Base-by-base conservation (phyloP, 1,140 invertebrate genomes). In the Drosophila novamexicana region DNA sequence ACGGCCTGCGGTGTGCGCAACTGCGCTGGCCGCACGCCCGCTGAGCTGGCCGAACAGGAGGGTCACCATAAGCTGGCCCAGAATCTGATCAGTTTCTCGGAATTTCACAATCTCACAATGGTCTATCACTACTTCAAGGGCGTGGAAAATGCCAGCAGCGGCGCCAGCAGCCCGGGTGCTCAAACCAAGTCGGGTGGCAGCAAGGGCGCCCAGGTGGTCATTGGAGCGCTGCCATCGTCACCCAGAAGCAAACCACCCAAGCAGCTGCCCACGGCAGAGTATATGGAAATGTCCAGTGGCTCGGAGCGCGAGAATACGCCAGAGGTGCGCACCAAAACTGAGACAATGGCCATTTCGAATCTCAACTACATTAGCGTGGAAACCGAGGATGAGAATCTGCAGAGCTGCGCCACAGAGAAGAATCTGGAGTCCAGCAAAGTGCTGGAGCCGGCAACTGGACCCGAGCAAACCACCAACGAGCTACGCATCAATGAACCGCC, bases 121-220 rank as follows among this genome's bases (percentile, higher is more conserved):
- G 96, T 97, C 94, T 97, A 97, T 84, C 95, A 95, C 82, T 97
- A 96, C 91, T 94, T 97, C 75, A 97, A 97, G 92, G 96, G 96
- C 65, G 95, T 97, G 91, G 95, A 94, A 14, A 83, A 82, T 9
- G 47, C 75, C 10, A 69, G 32, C 59, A 76, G 47, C 9, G 58
- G 56, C 1, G 72, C 71, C 14, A 80, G 67, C 63, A 78, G 67
- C 18, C 74, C 69, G 0, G 72, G 66, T 2, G 63, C 74, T 1
- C 77, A 76, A 32, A 50, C 77, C 34, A 84, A 86, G 36, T 39
- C 81, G 7, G 40, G 39, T 7, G 22, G 39, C 53, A 16, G 7
- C 36, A 71, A 73, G 39, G 40, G 14, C 40, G 7, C 58, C 6
- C 75, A 77, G 29, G 81, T 89, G 39, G 78, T 91, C 7, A 91